phyloP scores from a whole-genome alignment of 2,888 invertebrate species.

The Calameuta idolon region DNA sequence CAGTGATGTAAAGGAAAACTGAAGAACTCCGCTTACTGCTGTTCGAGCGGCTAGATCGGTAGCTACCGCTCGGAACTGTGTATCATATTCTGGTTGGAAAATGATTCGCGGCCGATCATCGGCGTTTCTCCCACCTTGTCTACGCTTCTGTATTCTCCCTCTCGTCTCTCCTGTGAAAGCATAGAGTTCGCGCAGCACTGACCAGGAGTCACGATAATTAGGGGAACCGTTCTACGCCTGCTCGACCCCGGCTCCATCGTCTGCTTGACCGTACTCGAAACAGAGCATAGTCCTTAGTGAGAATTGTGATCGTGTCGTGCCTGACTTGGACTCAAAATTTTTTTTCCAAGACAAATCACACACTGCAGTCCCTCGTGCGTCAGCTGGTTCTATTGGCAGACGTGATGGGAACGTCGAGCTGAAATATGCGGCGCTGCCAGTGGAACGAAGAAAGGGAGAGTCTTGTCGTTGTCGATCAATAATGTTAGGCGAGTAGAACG shows the following conservation, averaged over 20 bases:
- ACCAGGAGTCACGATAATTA: background rate
- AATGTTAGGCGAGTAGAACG: conserved; percentile 41
- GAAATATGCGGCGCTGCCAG: conserved; percentile 26
- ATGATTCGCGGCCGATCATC: background rate
- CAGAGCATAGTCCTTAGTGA: background rate
- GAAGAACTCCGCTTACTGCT: background rate
- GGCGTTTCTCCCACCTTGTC: background rate
- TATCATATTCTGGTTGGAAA: background rate
- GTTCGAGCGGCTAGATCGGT: background rate
- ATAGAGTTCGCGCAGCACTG: background rate
- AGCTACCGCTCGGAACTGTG: background rate
- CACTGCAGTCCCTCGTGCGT: background rate
- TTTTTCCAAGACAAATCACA: background rate
- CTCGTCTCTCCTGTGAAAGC: background rate
- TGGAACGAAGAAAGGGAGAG: conserved; percentile 14
- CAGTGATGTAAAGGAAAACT: background rate
- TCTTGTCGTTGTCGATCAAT: conserved; percentile 37
- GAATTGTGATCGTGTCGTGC: background rate
- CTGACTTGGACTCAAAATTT: background rate
- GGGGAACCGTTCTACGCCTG: background rate
- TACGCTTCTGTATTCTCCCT: background rate
- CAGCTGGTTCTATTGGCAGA: background rate
- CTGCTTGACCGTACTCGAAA: background rate
- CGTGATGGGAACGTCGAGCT: background rate
- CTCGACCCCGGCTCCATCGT: background rate